phyloP scores from a whole-genome alignment of 2,888 invertebrate species.

The Frankliniella fusca region DNA sequence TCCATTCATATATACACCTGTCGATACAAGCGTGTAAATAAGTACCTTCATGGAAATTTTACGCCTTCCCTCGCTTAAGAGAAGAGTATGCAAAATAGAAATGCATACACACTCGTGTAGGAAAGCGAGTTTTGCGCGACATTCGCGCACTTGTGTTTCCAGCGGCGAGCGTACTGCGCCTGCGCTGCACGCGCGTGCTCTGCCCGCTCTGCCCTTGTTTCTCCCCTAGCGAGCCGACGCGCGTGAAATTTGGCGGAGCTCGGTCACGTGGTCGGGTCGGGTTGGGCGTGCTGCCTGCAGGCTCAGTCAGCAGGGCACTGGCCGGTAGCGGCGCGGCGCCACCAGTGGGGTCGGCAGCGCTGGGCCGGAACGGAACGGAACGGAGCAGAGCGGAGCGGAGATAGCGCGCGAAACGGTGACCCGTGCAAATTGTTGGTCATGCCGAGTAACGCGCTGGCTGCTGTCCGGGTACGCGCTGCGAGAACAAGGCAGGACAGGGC shows the following conservation, averaged over 20 bases:
- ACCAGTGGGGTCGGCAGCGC: not conserved
- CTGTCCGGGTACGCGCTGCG: not conserved
- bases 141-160: too few relatives aligned
- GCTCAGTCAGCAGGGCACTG: not conserved
- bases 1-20: too few relatives aligned
- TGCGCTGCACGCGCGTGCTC: not conserved
- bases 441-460: not conserved
- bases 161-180: not conserved
- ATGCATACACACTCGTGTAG: too few relatives aligned
- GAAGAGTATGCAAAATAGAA: too few relatives aligned
- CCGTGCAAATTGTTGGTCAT: not conserved
- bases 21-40: too few relatives aligned
- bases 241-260: not conserved
- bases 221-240: not conserved
- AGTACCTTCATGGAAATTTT: too few relatives aligned
- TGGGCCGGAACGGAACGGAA: not conserved
- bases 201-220: not conserved
- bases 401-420: not conserved
- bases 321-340: not conserved
- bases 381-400: not conserved
- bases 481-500: not conserved
- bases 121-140: too few relatives aligned
- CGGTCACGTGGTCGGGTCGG: not conserved
- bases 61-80: too few relatives aligned
- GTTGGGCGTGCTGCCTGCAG: too few relatives aligned